Base-by-base conservation (phyloP, 2,797 vertebrate genomes). In the Pipistrellus kuhlii region DNA sequence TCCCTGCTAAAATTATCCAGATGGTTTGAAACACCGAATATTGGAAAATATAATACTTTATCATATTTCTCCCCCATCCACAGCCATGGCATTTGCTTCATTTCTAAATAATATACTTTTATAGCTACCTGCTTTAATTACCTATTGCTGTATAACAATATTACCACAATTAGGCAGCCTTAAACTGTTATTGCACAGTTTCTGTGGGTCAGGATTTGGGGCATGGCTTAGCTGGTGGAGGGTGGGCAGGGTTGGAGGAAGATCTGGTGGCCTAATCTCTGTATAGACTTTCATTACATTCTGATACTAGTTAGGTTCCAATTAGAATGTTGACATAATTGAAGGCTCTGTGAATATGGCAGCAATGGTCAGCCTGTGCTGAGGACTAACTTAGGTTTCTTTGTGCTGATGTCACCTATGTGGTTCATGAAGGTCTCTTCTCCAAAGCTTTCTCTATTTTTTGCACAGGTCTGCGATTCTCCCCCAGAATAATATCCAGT, bases 281-380 rank as follows among this genome's bases (percentile, higher is more conserved):
- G 57, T 69, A 48, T 68, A 41, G 38, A 53, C 27, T 87, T 85
- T 82, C 92, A 48, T 85, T 88, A n/a, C 32, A 84, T 81, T 92
- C 30, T 85, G 59, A 66, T 71, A 64, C 23, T 84, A 38, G 68
- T 38, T 66, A 68, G 57, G 7, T 44, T 90, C 48, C 17, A 27
- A 9, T 8, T 68, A n/a, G 48, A 48, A 77, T 68, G 85, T 12
- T 69, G 32, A 8, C 44, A 5, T 59, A 38, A 59, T 3, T 81
- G 41, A 62, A 35, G n/a, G 30, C 44, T 68, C 69, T 71, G 27
- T 55, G 35, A 68, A 23, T 71, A 55, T 92, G 23, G 14, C 68
- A 35, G 20, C 17, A 13, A 13, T 27, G 14, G 21, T 64, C 13
- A 88, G 20, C 18, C 38, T 41, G 41, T 23, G 8, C 0, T 25